A percentile compares a stretch with the other conserved stretches of the same genome.
phyloP scores from a whole-genome alignment of 2,113 vertebrate genomes.

The Alligator sinensis region DNA sequence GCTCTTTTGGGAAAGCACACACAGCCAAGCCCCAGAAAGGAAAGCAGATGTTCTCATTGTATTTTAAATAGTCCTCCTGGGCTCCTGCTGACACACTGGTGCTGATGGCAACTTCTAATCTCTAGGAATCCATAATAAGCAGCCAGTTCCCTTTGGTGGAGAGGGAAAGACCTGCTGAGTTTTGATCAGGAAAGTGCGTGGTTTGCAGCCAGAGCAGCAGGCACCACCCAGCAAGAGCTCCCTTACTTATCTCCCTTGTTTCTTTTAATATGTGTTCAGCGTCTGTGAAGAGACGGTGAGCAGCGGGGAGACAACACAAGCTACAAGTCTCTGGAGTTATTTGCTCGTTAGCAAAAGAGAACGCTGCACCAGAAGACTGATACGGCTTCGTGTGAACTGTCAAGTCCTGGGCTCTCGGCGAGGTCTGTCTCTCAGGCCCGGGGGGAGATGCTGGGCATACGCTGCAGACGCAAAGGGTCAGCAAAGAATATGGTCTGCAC shows the following conservation, averaged over 20 bases:
- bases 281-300: not conserved
- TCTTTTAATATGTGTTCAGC: not conserved
- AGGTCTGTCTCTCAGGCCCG: accelerated
- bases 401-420: not conserved
- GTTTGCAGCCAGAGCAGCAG: conserved; percentile 10
- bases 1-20: not conserved
- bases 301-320: not conserved
- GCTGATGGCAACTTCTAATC: not conserved
- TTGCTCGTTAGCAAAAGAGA: not conserved
- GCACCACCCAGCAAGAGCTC: not conserved
- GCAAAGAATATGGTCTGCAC: not conserved
- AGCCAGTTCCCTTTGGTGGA: not conserved
- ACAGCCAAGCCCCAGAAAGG: not conserved
- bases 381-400: not conserved
- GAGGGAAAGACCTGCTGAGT: not conserved
- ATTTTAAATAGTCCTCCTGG: not conserved
- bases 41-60: not conserved
- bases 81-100: not conserved
- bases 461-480: not conserved
- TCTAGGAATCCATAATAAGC: not conserved
- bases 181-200: conserved; percentile 11
- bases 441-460: accelerated
- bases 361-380: not conserved
- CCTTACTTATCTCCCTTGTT: not conserved
- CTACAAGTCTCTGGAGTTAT: not conserved